Percentiles rank a stretch among this genome's conserved stretches.
phyloP scores from a whole-genome alignment of 1,140 invertebrate genomes.

The Cataglyphis hispanica region DNA sequence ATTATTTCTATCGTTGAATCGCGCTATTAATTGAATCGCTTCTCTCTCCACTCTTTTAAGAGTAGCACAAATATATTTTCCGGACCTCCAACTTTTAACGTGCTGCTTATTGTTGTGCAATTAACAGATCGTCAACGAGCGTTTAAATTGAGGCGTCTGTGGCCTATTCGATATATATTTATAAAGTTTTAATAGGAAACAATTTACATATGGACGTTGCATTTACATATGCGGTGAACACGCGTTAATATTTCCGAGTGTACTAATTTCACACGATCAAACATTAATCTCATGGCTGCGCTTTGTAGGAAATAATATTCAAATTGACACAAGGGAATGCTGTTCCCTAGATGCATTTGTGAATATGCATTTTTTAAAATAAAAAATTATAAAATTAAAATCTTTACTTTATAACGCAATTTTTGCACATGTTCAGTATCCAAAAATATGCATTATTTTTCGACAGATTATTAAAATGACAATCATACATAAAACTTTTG shows the following conservation, averaged over 20 bases:
- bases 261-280: conserved; percentile 44
- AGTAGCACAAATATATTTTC: neutral
- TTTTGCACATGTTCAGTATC: neutral
- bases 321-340: neutral
- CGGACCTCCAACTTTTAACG: neutral
- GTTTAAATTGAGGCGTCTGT: conserved; percentile 15
- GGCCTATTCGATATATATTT: conserved; percentile 36
- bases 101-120: conserved; percentile 17
- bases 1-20: conserved; percentile 56
- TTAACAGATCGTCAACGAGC: neutral
- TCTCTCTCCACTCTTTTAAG: conserved; percentile 16
- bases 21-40: conserved; percentile 39
- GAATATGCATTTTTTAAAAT: neutral
- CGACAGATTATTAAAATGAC: conserved; percentile 1
- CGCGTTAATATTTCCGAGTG: conserved; percentile 9
- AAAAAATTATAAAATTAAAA: neutral
- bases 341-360: neutral
- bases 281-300: conserved; percentile 21
- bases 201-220: conserved; percentile 20
- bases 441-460: neutral
- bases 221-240: conserved; percentile 23
- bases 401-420: neutral
- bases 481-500: conserved; percentile 15
- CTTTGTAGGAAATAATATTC: neutral
- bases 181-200: conserved; percentile 52